Conservation (phyloP, 1,140 invertebrate genomes). For the Papilio aristodemus region DNA sequence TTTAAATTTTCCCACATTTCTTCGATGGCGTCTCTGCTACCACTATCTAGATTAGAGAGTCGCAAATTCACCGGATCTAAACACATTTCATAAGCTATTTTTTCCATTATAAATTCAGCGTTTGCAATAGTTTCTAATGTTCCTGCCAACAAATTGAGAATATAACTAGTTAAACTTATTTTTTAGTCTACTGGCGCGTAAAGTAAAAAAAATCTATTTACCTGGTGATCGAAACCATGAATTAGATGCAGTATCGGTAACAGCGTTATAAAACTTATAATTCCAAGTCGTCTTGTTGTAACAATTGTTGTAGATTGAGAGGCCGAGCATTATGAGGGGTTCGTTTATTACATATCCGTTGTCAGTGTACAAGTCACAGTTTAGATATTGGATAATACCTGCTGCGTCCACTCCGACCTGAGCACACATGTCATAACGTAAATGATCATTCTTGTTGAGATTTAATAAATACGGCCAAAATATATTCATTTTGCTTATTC, state of each 20-base stretch:
- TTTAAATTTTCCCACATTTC: slow-evolving; percentile 45
- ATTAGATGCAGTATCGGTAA: slow-evolving; percentile 69
- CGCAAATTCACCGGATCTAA: slow-evolving; percentile 86
- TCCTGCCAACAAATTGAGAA: slow-evolving; percentile 81
- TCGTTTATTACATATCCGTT: slow-evolving; percentile 82
- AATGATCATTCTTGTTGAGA: too few species aligned
- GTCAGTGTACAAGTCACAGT: slow-evolving; percentile 82
- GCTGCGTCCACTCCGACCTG: slow-evolving; percentile 81
- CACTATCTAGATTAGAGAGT: slow-evolving; percentile 81
- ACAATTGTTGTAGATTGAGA: slow-evolving; percentile 38
- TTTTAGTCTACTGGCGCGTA: too few species aligned
- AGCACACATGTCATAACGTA: neutral
- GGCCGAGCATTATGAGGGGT: slow-evolving; percentile 34
- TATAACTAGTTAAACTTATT: slow-evolving; percentile 53
- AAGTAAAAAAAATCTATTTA: slow-evolving; percentile 32
- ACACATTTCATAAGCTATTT: slow-evolving; percentile 84
- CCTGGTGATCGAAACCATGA: slow-evolving; percentile 59
- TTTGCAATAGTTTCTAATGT: slow-evolving; percentile 84
- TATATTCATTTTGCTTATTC: too few species aligned
- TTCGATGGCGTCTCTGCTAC: slow-evolving; percentile 30
- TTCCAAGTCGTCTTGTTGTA: slow-evolving; percentile 43
- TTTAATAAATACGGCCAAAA: too few species aligned
- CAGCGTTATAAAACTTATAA: slow-evolving; percentile 54
- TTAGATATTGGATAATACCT: slow-evolving; percentile 83
- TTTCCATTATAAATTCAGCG: slow-evolving; percentile 91